Base-by-base conservation (phyloP, 2,113 vertebrate genomes). In the Prochilodus magdalenae region DNA sequence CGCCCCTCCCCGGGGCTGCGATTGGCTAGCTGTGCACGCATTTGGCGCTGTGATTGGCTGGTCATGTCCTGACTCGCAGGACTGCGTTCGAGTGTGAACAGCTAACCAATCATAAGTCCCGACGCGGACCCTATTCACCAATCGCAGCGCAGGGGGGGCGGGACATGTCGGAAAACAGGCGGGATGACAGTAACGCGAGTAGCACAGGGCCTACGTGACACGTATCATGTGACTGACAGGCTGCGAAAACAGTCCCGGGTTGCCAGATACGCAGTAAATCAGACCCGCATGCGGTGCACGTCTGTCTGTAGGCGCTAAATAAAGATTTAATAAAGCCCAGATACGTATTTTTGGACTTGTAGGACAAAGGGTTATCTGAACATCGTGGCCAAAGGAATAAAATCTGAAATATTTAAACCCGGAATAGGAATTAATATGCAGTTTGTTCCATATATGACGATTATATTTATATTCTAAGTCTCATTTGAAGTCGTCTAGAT, bases 181-280 rank as follows among this genome's bases (percentile, higher is more conserved):
- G 67, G 44, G 80, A 73, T 85, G 77, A 85, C 55, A 75, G 63
- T 66, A 66, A 24, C 7, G 47, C 55, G 36, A 26, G 22, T 3
- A 71, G 66, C 27, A 12, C 74, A 65, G 57, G 57, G 44, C 53
- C 44, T 85, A 85, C 83, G 83, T 81, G 83, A 85, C 83, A 24
- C 79, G 67, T 29, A 57, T 85, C 79, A 85, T 81, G 83, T 85
- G 79, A 77, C 14, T 85, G 79, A 77, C 14, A n/a, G 75, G 59
- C 55, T 49, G 70, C 55, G 72, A 51, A 72, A 72, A 83, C 81
- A 62, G 65, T 36, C 22, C 57, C 20, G 74, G 67, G 66, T 77
- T 83, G 81, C 73, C 81, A 77, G 66, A 77, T 71, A 29, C 29
- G 14, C 66, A 11, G 33, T 22, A 40, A 70, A 70, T 26, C 22